Base-by-base conservation (phyloP, 2,113 vertebrate genomes). In the Gallinago media region DNA sequence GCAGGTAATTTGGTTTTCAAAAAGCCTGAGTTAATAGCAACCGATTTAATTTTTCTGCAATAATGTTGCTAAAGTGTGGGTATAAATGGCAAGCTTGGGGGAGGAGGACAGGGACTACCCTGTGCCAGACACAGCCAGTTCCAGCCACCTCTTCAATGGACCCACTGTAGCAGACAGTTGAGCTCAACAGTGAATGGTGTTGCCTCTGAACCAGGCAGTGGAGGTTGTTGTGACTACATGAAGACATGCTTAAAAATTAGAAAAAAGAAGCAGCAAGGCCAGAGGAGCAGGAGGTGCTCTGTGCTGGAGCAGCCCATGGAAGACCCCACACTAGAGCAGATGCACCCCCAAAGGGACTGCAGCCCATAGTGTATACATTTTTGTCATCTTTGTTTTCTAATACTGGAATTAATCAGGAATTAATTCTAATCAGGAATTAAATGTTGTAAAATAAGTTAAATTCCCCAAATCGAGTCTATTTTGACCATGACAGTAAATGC, bases 111-210 rank as follows among this genome's bases (percentile, higher is more conserved):
- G 29, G 29, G 40, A 4, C 32, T 49, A 15, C 8, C 18, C 20
- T 54, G 8, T 34, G 32, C 23, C 32, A 17, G 38, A n/a, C 27
- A 40, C 7, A 32, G 44, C 21, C 49, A 8, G 6, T 47, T 87
- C 40, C 40, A 52, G 19, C 18, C 31, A 5, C 31, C 26, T 58
- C 34, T 11, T 9, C 29, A 32, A 12, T 17, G 26, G 11, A 76
- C 10, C 29, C n/a, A 38, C 0, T 0, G 0, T 11, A 72, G 36
- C 25, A 31, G 19, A 34, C 8, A 54, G 5, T 12, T 85, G 32
- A 76, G 11, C 29, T 34, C 10, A 25, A 0, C 14, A 46, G 26
- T 16, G 12, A 27, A 59, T 67, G 22, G 14, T 32, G 20, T 55
- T 72, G 26, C 29, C 32, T 74, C 34, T 55, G 26, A 61, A 71